These are phyloP conservation scores for Drosophila phalerata DNA, from an alignment of 2,888 invertebrate species.

Conservation along the genomic window DNA sequence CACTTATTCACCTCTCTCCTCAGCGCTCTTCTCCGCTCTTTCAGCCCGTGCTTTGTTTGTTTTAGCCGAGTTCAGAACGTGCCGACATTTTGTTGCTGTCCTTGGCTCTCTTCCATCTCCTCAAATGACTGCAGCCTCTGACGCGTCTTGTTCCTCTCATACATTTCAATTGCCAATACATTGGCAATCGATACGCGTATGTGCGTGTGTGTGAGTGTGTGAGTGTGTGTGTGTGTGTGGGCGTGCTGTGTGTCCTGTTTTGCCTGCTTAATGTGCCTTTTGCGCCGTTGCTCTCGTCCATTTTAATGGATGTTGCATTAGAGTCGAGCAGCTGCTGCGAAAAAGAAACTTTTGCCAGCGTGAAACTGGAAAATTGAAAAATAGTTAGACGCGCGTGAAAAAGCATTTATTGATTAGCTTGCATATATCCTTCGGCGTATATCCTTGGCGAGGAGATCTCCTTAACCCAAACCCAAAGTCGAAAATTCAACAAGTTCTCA, in stretches of 20 bases:
- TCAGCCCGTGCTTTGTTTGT: slow-evolving; percentile 34
- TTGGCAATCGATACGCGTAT: slow-evolving; percentile 69
- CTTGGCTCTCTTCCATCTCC: neutral
- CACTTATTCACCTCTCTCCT: neutral
- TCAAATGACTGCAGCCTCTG: neutral
- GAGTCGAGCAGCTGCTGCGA: slow-evolving; percentile 36
- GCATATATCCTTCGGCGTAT: slow-evolving; percentile 2
- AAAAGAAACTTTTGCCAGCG: slow-evolving; percentile 43
- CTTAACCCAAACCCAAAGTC: neutral
- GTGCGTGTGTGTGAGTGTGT: slow-evolving; percentile 2
- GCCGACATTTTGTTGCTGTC: slow-evolving; percentile 42
- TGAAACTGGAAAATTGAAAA: slow-evolving; percentile 66
- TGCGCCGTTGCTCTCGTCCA: slow-evolving; percentile 39
- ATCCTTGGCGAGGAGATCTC: neutral
- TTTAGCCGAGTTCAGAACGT: slow-evolving; percentile 47
- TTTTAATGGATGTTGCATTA: slow-evolving; percentile 75
- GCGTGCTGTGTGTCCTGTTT: neutral
- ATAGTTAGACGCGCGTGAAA: slow-evolving; percentile 50
- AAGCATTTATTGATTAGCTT: slow-evolving; percentile 15
- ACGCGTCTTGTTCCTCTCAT: slow-evolving; percentile 24
- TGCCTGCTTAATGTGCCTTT: slow-evolving; percentile 49
- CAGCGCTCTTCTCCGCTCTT: neutral
- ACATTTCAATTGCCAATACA: slow-evolving; percentile 64
- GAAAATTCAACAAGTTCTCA: slow-evolving; percentile 20
- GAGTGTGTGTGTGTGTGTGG: neutral